Conservation (phyloP, 2,113 vertebrate genomes). For the Labeo catla region DNA sequence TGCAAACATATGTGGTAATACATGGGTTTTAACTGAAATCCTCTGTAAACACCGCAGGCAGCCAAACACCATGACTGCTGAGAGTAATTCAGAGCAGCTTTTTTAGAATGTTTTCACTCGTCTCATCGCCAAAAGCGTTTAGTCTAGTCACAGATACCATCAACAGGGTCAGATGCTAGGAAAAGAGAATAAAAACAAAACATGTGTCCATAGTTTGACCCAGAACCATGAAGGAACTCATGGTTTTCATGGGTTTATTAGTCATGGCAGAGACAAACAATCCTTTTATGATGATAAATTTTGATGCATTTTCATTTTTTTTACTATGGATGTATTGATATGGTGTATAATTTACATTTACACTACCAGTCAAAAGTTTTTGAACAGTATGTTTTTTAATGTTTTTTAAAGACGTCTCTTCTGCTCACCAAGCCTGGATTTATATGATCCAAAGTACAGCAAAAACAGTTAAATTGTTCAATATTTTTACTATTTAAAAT, state of each 20-base stretch:
- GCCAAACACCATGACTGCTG: constrained; percentile 9
- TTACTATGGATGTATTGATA: background rate
- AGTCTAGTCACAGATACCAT: background rate
- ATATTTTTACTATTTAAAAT: too few relatives aligned
- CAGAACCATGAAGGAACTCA: background rate
- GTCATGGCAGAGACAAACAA: background rate
- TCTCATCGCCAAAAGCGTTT: background rate
- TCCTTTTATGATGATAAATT: background rate
- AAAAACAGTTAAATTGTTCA: too few relatives aligned
- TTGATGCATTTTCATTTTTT: background rate
- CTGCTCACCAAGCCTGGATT: too few relatives aligned
- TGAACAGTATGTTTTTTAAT: too few relatives aligned
- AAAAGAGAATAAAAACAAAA: background rate
- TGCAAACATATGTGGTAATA: background rate
- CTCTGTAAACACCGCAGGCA: constrained; percentile 26
- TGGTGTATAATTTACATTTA: background rate
- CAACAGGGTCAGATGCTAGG: background rate
- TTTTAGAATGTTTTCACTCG: constrained; percentile 9
- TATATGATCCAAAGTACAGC: too few relatives aligned
- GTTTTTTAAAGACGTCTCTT: too few relatives aligned
- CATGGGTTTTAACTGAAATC: constrained; percentile 35
- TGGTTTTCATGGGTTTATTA: background rate
- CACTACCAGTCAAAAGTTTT: too few relatives aligned
- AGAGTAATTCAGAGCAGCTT: background rate
- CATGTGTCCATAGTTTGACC: background rate